phyloP scores from a whole-genome alignment of 2,888 invertebrate species.

The Pegoplata infirma region DNA sequence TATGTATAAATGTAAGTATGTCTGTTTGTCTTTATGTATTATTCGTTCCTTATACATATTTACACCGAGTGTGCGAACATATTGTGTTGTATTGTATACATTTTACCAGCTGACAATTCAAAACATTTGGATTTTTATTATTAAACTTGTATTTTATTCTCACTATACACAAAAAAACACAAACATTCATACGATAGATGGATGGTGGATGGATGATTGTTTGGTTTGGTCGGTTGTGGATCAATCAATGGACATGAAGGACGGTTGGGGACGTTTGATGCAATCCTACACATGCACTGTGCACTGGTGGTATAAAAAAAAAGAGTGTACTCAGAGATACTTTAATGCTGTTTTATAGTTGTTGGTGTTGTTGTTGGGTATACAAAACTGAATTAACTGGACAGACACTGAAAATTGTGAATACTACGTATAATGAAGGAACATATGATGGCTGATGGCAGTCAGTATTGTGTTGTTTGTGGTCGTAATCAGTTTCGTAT shows the following conservation, averaged over 20 bases:
- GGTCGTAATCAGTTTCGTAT: conserved; percentile 22
- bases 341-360: neutral
- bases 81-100: conserved; percentile 37
- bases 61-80: conserved; percentile 44
- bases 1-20: neutral
- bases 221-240: neutral
- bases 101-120: conserved; percentile 62
- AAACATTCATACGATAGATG: conserved; percentile 24
- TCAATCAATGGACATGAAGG: conserved; percentile 16
- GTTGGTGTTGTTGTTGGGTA: neutral
- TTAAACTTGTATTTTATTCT: too few relatives aligned
- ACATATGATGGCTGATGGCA: conserved; percentile 12
- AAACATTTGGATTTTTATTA: conserved; percentile 61
- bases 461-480: conserved; percentile 15
- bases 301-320: too few relatives aligned
- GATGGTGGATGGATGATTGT: conserved; percentile 27
- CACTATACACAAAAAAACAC: neutral
- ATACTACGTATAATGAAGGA: neutral
- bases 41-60: conserved; percentile 2
- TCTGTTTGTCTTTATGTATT: neutral
- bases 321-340: conserved; percentile 29
- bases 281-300: conserved; percentile 6
- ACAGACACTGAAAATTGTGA: conserved; percentile 3
- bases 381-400: conserved; percentile 30
- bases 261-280: conserved; percentile 20